Base-by-base conservation (phyloP, 2,113 vertebrate genomes). In the Pimephales promelas region DNA sequence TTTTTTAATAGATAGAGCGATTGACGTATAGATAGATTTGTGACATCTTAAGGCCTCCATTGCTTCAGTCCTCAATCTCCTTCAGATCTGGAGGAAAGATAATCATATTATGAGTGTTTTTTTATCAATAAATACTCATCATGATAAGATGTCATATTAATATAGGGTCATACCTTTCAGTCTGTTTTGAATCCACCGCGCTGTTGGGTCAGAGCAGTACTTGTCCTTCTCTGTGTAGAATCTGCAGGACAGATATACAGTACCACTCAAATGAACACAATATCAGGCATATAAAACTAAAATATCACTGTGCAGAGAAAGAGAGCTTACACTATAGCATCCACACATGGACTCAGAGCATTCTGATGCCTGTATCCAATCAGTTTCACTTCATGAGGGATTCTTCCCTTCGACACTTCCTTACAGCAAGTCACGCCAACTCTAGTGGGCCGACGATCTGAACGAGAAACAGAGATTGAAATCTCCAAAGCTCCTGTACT, bases 351-450 rank as follows among this genome's bases (percentile, higher is more conserved):
- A 26, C 34, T 28, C 47, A 87, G 45, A n/a, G 83, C 84, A 64
- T 84, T 84, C 75, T 89, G 87, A 71, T 16, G 73, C 28, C 62
- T 73, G 79, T 84, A 89, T 47, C 73, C 82, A 18, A 45, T 73
- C 18, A 89, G 86, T 45, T 73, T 59, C 28, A 79, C 59, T 1
- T 9, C 4, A 43, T 1, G 1, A 10, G 81, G 87, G 24, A 89
- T 82, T 6, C 40, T 16, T 52, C 18, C 79, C 26, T 2, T 78
- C 16, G 85, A 86, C 22, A 89, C 88, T 11, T 68, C 43, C 4
- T 82, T 83, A 77, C 88, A 89, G 70, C 88, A 89, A 1, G 36
- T n/a, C 7, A 82, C 56, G 7, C 86, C 86, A 5, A 87, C 86
- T 70, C 47, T 79, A 36, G 73, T 71, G 6, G 84, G 82, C 7